These are phyloP conservation scores for Steatocranus sp. DNA, from an alignment of 2,797 vertebrate genomes.

Conservation along the genomic window DNA sequence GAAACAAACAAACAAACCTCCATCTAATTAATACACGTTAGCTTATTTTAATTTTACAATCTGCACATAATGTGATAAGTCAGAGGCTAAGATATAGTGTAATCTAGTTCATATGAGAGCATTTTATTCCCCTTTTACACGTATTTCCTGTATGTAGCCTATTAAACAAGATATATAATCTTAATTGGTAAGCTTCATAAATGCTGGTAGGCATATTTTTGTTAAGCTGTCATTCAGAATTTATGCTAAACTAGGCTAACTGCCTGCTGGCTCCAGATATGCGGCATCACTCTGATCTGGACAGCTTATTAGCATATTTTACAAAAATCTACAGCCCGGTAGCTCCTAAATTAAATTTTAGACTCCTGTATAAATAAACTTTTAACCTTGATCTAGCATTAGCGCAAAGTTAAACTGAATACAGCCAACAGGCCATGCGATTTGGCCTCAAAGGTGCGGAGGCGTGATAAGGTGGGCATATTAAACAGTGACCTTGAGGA, in stretches of 20 bases:
- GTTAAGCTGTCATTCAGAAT: not conserved
- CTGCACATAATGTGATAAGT: not conserved
- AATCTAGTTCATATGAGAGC: not conserved
- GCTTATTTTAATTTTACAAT: not conserved
- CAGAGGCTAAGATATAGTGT: not conserved
- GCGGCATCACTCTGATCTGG: not conserved
- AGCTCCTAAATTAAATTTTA: not conserved
- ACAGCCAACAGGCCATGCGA: not conserved
- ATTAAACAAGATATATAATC: not conserved
- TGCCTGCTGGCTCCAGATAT: not conserved
- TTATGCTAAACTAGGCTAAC: not conserved
- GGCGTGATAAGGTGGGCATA: conserved; percentile 32
- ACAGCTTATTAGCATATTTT: not conserved
- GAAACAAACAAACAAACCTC: not conserved
- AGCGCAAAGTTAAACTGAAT: not conserved
- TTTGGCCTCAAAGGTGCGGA: conserved; percentile 24
- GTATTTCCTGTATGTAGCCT: not conserved
- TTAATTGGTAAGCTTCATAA: not conserved
- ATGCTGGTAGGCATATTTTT: not conserved
- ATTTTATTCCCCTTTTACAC: not conserved
- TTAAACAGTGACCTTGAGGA: conserved; percentile 34
- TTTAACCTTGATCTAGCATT: not conserved
- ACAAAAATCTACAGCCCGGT: not conserved
- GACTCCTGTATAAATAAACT: not conserved
- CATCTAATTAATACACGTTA: fast-evolving